A percentile compares a stretch with the other conserved stretches of the same genome.
phyloP scores from a whole-genome alignment of 2,797 vertebrate genomes.

The Lepidocolaptes lacrymiger region DNA sequence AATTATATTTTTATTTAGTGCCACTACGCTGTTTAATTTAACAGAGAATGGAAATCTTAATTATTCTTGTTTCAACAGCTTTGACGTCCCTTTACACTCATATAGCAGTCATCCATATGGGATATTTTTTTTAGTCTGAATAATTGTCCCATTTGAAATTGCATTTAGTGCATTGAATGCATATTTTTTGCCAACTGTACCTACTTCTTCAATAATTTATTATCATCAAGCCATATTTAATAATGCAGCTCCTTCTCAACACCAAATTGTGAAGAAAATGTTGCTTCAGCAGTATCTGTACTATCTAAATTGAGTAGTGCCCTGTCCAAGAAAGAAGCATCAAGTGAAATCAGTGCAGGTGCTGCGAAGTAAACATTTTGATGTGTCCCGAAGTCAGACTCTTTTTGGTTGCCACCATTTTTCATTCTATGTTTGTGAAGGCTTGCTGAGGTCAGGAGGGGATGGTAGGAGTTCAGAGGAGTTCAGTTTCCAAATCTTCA shows the following conservation, averaged over 20 bases:
- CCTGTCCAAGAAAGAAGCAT: not conserved
- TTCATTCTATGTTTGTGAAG: not conserved
- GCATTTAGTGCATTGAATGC: not conserved
- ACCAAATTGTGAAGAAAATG: not conserved
- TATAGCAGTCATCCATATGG: not conserved
- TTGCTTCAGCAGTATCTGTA: not conserved
- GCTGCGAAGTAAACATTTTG: not conserved
- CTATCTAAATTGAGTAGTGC: not conserved
- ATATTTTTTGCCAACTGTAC: not conserved
- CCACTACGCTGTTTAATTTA: not conserved
- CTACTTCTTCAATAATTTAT: not conserved
- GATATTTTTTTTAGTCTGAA: not conserved
- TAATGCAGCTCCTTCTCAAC: fast-evolving
- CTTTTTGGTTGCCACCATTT: not conserved
- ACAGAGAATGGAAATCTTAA: not conserved
- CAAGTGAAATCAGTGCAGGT: not conserved
- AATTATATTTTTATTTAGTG: not conserved
- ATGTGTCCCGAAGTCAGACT: not conserved
- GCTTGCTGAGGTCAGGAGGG: not conserved
- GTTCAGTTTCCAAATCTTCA: not conserved
- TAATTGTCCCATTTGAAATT: not conserved
- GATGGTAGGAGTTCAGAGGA: not conserved
- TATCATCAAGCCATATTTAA: not conserved
- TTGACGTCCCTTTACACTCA: not conserved
- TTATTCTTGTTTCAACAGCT: not conserved